Percentiles rank a stretch among this genome's conserved stretches.
Conservation (phyloP, 2,888 invertebrate species). For the Oasisia sp. region DNA sequence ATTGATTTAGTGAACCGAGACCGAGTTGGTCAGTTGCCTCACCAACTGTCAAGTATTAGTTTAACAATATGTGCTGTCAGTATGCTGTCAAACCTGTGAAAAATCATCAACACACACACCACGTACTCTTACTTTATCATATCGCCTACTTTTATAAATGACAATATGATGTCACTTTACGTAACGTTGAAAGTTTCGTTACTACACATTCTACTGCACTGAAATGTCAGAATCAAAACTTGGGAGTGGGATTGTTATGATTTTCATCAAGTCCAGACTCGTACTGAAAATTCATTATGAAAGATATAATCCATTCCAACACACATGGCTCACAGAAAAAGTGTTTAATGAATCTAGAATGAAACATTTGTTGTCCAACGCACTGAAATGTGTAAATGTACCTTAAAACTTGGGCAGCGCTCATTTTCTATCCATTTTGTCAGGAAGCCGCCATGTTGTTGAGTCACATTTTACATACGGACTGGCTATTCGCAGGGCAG, state of each 20-base stretch:
- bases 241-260: not conserved
- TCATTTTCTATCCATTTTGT: constrained; percentile 17
- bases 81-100: not conserved
- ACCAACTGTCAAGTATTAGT: not conserved
- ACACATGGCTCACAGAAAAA: not conserved
- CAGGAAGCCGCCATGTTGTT: constrained; percentile 11
- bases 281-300: constrained; percentile 10
- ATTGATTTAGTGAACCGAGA: not conserved
- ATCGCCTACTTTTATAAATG: not conserved
- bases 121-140: not conserved
- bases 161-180: not conserved
- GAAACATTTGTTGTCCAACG: not conserved
- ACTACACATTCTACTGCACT: not conserved
- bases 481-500: no score
- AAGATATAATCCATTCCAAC: not conserved
- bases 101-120: not conserved
- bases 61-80: not conserved
- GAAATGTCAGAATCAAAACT: not conserved
- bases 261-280: constrained; percentile 17
- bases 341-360: not conserved
- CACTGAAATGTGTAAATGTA: not conserved
- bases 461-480: not conserved
- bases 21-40: no score
- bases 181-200: not conserved
- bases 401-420: constrained; percentile 17